phyloP scores from a whole-genome alignment of 2,113 vertebrate species.

The Erythrocercus mccallii region DNA sequence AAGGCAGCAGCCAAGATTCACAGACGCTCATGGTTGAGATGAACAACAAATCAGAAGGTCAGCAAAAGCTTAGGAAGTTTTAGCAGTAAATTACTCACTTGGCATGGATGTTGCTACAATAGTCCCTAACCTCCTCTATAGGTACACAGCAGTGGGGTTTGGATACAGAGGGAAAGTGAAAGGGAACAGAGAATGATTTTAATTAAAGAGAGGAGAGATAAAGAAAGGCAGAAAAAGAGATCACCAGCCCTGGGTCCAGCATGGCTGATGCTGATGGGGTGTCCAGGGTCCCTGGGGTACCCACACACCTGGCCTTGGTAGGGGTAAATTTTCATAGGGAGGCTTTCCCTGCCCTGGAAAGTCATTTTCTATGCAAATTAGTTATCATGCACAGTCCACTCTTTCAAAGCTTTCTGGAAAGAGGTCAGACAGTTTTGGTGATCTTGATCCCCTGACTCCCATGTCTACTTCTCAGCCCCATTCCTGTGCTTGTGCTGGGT shows the following conservation, averaged over 20 bases:
- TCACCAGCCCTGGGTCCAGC: background rate
- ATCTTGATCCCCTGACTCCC: too few relatives aligned
- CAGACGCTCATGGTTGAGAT: background rate
- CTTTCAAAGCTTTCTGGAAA: background rate
- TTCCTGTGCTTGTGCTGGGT: background rate
- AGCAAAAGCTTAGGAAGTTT: background rate
- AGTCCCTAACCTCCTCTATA: background rate
- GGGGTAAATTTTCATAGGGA: background rate
- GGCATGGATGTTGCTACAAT: background rate
- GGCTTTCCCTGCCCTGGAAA: background rate
- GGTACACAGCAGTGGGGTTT: background rate
- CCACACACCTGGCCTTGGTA: background rate
- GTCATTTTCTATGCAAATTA: background rate
- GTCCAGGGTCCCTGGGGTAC: too few relatives aligned
- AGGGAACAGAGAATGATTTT: background rate
- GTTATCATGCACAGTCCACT: background rate
- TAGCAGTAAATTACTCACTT: background rate
- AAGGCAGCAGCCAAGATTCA: background rate
- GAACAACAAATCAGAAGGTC: accelerated
- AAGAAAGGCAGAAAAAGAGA: background rate
- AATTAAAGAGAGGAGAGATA: background rate
- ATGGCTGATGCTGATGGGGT: background rate
- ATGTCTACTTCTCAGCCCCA: background rate
- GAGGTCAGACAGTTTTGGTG: background rate
- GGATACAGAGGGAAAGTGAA: background rate